Percentiles rank a stretch among this genome's conserved stretches.
phyloP scores from a whole-genome alignment of 2,797 vertebrate genomes.

The Brachymystax lenok region DNA sequence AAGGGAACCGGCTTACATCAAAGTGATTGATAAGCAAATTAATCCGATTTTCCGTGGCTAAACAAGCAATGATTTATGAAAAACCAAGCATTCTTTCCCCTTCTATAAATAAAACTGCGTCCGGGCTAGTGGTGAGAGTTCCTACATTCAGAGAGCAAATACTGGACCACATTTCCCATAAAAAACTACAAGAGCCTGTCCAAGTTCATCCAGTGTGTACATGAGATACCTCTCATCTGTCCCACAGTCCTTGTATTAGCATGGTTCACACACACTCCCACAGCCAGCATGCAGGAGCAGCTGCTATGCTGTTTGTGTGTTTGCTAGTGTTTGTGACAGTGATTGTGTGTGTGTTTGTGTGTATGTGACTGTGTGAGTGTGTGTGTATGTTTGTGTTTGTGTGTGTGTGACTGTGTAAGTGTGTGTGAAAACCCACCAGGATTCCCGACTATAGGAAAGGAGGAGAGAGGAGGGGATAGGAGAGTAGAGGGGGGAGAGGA shows the following conservation, averaged over 20 bases:
- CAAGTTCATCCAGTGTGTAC: not conserved
- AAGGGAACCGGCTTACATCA: conserved; percentile 55
- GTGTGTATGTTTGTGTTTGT: conserved; percentile 10
- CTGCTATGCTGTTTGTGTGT: not conserved
- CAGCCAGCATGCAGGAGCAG: not conserved
- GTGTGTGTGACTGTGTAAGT: conserved; percentile 16
- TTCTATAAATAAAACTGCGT: not conserved
- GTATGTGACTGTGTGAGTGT: conserved; percentile 10
- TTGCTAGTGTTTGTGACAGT: conserved; percentile 14
- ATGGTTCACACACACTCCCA: not conserved
- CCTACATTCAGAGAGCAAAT: not conserved
- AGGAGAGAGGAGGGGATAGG: too few relatives aligned
- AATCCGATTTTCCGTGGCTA: not conserved
- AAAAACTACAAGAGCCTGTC: not conserved
- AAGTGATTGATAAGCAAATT: conserved; percentile 13
- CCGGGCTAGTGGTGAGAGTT: not conserved
- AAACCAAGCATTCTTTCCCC: not conserved
- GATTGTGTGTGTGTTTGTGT: conserved; percentile 13
- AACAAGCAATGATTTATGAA: not conserved
- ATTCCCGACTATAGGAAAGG: not conserved
- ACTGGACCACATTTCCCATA: not conserved
- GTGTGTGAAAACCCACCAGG: conserved; percentile 5
- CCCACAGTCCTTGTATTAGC: not conserved
- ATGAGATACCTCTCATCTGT: not conserved
- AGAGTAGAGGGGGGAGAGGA: not conserved